Conservation (phyloP, 2,888 invertebrate genomes). For the Amiota communis region DNA sequence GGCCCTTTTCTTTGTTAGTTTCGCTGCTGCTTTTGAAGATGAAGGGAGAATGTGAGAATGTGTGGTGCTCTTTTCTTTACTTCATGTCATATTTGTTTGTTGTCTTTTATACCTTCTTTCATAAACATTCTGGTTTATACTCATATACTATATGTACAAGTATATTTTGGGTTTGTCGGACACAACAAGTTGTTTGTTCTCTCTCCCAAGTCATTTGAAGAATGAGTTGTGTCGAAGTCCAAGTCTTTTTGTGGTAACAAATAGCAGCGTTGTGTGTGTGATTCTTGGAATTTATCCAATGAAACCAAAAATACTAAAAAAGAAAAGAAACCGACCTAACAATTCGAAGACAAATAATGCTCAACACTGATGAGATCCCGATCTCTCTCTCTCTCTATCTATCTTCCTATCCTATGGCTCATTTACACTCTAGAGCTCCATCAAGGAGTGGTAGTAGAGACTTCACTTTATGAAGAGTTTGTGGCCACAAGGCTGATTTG, state of each 20-base stretch:
- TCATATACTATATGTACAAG: too few species aligned
- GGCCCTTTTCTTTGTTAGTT: slow-evolving; percentile 47
- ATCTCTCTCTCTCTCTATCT: neutral
- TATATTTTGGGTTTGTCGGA: neutral
- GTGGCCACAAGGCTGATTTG: too few species aligned
- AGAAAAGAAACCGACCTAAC: slow-evolving; percentile 13
- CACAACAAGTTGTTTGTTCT: slow-evolving; percentile 1
- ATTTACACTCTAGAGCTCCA: neutral
- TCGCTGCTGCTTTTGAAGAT: slow-evolving; percentile 7
- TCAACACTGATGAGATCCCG: neutral
- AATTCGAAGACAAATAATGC: slow-evolving; percentile 31
- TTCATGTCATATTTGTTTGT: slow-evolving; percentile 15
- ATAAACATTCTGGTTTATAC: neutral
- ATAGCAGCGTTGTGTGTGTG: neutral
- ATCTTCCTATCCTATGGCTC: neutral
- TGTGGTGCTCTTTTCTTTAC: neutral
- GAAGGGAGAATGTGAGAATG: too few species aligned
- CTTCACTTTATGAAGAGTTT: too few species aligned
- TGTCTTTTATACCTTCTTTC: slow-evolving; percentile 6
- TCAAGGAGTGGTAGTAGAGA: neutral
- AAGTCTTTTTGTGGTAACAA: neutral
- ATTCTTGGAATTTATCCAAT: slow-evolving; percentile 19
- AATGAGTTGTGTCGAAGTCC: neutral
- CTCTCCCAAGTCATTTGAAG: neutral
- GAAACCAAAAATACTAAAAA: too few species aligned